Conservation (phyloP, 92 coral and sea anemone genomes). For the Parazoanthus darwini region DNA sequence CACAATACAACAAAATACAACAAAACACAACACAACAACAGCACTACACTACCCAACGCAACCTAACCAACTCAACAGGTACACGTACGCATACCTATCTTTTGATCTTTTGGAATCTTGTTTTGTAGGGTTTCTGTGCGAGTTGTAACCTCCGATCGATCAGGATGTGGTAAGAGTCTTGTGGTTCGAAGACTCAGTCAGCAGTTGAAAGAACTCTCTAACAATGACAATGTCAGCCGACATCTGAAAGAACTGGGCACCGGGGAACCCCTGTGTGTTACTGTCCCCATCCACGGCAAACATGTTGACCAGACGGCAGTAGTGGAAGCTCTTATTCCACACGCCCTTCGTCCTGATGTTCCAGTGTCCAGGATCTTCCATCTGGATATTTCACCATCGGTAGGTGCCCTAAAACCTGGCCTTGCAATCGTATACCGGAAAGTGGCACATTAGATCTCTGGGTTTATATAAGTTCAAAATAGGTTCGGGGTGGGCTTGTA, state of each 20-base stretch:
- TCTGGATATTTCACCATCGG: slow-evolving; percentile 87
- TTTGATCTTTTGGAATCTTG: neutral
- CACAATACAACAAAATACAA: no score
- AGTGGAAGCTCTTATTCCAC: slow-evolving; percentile 64
- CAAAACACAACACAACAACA: no score
- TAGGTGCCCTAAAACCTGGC: slow-evolving; percentile 38
- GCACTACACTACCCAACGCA: no score
- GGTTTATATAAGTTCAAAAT: no score
- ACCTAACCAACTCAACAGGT: no score
- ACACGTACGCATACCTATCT: no score
- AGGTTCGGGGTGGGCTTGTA: no score
- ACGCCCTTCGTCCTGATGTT: slow-evolving; percentile 66
- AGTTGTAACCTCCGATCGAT: slow-evolving; percentile 67
- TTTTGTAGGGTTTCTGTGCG: slow-evolving; percentile 74
- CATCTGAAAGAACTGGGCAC: slow-evolving; percentile 45
- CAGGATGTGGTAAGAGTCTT: slow-evolving; percentile 88
- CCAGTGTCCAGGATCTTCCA: slow-evolving; percentile 91
- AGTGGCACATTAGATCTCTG: no score
- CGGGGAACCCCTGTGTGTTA: slow-evolving; percentile 57
- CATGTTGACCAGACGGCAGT: slow-evolving; percentile 57
- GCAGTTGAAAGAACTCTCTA: slow-evolving; percentile 49
- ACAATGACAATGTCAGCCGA: slow-evolving; percentile 57
- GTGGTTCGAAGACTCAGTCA: slow-evolving; percentile 61
- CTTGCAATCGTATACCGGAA: no score
- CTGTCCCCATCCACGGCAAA: slow-evolving; percentile 79